Evolutionary conservation across 64 coral and sea anemone genomes (phyloP).

Genomic region (Orbicella faveolata): DNA sequence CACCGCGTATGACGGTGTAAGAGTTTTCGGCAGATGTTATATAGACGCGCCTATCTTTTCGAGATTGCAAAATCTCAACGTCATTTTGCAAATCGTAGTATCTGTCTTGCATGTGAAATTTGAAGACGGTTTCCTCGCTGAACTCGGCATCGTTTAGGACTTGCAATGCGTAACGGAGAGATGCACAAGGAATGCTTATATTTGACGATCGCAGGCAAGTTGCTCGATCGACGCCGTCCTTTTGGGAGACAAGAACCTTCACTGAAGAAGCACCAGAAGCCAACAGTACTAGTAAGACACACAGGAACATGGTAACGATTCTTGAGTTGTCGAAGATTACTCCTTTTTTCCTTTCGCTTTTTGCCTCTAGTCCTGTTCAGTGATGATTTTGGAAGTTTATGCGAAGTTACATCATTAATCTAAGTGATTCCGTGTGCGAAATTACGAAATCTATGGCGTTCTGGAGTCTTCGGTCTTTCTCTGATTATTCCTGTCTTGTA

Average conservation of each 20-base stretch:
- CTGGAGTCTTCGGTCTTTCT: neutral
- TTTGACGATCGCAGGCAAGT: neutral
- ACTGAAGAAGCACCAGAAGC: neutral
- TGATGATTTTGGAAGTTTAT: neutral
- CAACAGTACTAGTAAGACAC: neutral
- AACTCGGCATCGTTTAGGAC: neutral
- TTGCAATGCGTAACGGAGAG: conserved; percentile 19
- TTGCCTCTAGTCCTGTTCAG: too few species aligned
- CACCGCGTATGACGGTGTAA: conserved; percentile 3
- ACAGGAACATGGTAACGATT: neutral
- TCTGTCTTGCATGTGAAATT: conserved; percentile 30
- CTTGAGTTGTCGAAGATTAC: neutral
- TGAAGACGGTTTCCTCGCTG: conserved; percentile 3
- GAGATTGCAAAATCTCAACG: conserved; percentile 31
- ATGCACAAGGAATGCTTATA: conserved; percentile 14
- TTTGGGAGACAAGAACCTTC: conserved; percentile 1
- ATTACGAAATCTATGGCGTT: neutral
- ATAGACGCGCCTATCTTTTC: neutral
- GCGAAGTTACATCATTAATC: too few species aligned
- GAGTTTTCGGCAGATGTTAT: neutral
- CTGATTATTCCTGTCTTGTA: neutral
- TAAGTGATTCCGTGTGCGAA: neutral
- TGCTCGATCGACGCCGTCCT: neutral
- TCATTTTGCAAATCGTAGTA: neutral
- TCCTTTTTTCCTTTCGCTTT: too few species aligned